Conservation (phyloP, 2,888 invertebrate genomes). For the Sesia bembeciformis region DNA sequence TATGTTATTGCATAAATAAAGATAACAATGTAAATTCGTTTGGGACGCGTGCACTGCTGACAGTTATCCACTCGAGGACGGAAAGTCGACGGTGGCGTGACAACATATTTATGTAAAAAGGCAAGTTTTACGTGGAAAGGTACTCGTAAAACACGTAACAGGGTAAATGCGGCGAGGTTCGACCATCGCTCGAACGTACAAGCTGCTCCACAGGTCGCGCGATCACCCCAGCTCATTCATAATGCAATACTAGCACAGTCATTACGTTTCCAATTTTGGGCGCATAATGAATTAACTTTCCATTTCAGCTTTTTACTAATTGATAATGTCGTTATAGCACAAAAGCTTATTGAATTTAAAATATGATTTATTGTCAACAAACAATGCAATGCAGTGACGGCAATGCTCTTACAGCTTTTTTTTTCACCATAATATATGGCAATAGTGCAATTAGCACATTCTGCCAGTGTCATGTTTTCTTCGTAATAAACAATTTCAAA, state of each 20-base stretch:
- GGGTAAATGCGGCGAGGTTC: slow-evolving; percentile 3
- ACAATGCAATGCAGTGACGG: too few species aligned
- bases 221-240: slow-evolving; percentile 3
- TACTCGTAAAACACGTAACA: slow-evolving; percentile 6
- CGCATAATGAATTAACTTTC: neutral
- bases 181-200: slow-evolving; percentile 1
- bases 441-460: too few species aligned
- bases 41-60: slow-evolving; percentile 5
- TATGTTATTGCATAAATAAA: slow-evolving; percentile 8
- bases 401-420: too few species aligned
- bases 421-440: too few species aligned
- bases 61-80: slow-evolving; percentile 9
- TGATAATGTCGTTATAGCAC: too few species aligned
- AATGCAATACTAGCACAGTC: neutral
- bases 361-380: too few species aligned
- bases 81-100: slow-evolving; percentile 1
- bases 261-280: neutral
- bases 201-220: neutral
- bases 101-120: slow-evolving; percentile 3
- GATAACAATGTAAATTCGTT: slow-evolving; percentile 8
- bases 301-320: too few species aligned
- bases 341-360: too few species aligned
- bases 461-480: too few species aligned
- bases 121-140: neutral
- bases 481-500: too few species aligned